Percentiles rank a stretch among this genome's conserved stretches.
phyloP scores from a whole-genome alignment of 1,140 invertebrate species.

The Medauroidea extradentata region DNA sequence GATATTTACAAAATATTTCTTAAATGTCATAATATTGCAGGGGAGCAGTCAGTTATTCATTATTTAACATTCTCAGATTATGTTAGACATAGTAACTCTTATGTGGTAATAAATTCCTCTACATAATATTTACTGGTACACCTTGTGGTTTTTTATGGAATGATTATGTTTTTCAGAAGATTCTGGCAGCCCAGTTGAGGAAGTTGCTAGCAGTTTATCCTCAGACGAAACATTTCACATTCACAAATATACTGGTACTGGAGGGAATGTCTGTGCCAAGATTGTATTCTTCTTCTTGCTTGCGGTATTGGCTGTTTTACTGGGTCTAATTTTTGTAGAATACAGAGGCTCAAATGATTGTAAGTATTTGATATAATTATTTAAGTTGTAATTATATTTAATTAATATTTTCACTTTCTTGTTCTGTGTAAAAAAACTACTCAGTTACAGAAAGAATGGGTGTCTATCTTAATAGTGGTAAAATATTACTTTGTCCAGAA shows the following conservation, averaged over 20 bases:
- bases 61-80: not conserved
- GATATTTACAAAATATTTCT: not conserved
- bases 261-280: slow-evolving; percentile 76
- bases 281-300: slow-evolving; percentile 73
- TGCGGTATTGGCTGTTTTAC: slow-evolving; percentile 60
- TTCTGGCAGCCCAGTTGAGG: not conserved
- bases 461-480: no score
- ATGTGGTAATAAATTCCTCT: not conserved
- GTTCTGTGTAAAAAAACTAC: no score
- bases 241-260: slow-evolving; percentile 65
- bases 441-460: no score
- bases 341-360: slow-evolving; percentile 70
- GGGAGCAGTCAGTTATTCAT: not conserved
- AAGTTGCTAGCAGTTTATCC: slow-evolving; percentile 14
- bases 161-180: slow-evolving; percentile 2
- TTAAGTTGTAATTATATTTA: no score
- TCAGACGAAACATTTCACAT: slow-evolving; percentile 65
- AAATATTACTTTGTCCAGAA: no score
- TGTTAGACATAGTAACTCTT: not conserved
- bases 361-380: no score
- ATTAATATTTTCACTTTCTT: no score
- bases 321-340: slow-evolving; percentile 73
- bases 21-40: not conserved
- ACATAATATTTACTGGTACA: no score
- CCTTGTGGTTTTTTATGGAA: no score